Conservation (phyloP, 2,113 vertebrate species). For the Oryzias javanicus region DNA sequence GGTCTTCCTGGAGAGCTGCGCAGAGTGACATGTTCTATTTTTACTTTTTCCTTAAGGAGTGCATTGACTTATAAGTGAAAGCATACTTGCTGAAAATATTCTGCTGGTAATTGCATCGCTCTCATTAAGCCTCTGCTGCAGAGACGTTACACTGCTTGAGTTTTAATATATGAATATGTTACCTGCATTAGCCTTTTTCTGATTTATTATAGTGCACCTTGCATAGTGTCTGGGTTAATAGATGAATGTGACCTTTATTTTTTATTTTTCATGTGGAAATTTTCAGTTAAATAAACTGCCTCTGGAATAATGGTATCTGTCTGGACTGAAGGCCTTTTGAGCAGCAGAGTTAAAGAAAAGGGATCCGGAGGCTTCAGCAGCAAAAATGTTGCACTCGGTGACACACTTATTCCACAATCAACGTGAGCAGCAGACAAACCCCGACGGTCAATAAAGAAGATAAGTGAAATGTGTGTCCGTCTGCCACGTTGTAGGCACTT, state of each 20-base stretch:
- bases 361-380: constrained; percentile 20
- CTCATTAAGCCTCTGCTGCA: constrained; percentile 41
- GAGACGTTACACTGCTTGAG: constrained; percentile 48
- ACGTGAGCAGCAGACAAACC: too few species aligned
- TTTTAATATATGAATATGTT: constrained; percentile 57
- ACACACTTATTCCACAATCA: constrained; percentile 2
- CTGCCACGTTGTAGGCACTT: constrained; percentile 2
- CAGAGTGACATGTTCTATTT: constrained; percentile 39
- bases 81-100: constrained; percentile 7
- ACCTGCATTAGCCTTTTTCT: constrained; percentile 33
- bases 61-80: constrained; percentile 37
- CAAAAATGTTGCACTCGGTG: constrained; percentile 16
- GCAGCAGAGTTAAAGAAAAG: constrained; percentile 30
- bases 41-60: constrained; percentile 33
- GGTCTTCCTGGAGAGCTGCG: constrained; percentile 17
- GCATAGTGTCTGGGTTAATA: constrained; percentile 48
- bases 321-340: constrained; percentile 50
- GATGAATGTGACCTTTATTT: constrained; percentile 40
- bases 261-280: constrained; percentile 50
- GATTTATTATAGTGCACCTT: constrained; percentile 48
- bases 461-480: constrained; percentile 2
- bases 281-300: constrained; percentile 73
- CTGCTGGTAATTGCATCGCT: constrained; percentile 35
- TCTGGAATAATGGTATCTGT: constrained; percentile 56
- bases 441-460: too few species aligned